Conservation (phyloP, 2,113 vertebrate species). For the Eurystomus gularis region DNA sequence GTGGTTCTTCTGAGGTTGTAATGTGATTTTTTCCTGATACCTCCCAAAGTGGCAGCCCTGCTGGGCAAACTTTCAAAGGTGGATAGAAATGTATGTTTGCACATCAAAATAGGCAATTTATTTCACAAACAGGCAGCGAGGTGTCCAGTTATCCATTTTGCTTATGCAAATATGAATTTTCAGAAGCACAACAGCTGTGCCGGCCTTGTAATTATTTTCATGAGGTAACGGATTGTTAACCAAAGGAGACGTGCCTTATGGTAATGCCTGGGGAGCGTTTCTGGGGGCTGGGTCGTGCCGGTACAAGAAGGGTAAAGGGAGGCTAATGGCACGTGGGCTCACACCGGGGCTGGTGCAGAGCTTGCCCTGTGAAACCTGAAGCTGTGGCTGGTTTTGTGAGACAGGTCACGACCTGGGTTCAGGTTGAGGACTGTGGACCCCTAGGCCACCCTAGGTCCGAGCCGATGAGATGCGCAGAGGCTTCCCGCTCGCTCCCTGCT, state of each 20-base stretch:
- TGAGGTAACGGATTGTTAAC: background rate
- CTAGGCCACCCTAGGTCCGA: rapidly evolving
- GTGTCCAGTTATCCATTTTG: conserved; percentile 24
- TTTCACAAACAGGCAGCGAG: background rate
- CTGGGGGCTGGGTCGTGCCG: background rate
- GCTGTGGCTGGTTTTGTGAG: background rate
- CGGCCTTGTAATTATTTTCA: background rate
- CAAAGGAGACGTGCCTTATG: background rate
- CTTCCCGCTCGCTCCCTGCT: rapidly evolving
- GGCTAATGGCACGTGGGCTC: background rate
- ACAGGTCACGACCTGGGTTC: background rate
- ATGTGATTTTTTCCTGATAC: background rate
- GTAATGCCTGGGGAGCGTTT: background rate
- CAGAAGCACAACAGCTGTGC: conserved; percentile 26
- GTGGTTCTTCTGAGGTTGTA: background rate
- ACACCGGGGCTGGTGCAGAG: background rate
- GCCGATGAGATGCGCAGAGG: rapidly evolving
- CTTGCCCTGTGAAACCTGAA: background rate
- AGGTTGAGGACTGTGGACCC: background rate
- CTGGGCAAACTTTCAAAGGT: conserved; percentile 14
- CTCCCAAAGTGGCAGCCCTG: background rate
- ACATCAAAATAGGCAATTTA: conserved; percentile 38
- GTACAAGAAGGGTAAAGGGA: background rate
- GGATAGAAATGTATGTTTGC: conserved; percentile 1
- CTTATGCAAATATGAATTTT: conserved; percentile 22